Conservation (phyloP, 2,888 invertebrate species). For the Sesamia inferens region DNA sequence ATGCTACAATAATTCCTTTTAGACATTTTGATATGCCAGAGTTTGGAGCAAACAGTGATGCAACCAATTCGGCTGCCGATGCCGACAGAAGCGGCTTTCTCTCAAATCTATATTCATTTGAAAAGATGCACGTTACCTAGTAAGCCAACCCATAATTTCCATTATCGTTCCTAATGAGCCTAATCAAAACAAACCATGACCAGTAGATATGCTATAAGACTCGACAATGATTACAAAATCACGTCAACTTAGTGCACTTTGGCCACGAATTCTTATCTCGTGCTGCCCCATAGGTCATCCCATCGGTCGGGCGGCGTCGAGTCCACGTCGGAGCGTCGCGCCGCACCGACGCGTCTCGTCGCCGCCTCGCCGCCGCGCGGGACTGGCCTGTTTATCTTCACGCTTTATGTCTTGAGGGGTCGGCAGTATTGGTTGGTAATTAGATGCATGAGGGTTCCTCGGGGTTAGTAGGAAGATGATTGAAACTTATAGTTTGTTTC, state of each 20-base stretch:
- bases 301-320: slow-evolving; percentile 43
- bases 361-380: slow-evolving; percentile 52
- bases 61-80: not conserved
- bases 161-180: not conserved
- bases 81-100: not conserved
- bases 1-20: no score
- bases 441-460: slow-evolving; percentile 35
- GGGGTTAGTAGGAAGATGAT: slow-evolving; percentile 1
- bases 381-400: slow-evolving; percentile 50
- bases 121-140: not conserved
- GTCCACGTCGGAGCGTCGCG: slow-evolving; percentile 56
- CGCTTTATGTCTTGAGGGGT: slow-evolving; percentile 46
- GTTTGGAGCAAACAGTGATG: no score
- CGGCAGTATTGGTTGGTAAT: slow-evolving; percentile 27
- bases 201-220: not conserved
- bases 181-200: no score
- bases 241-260: slow-evolving; percentile 34
- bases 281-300: slow-evolving; percentile 57
- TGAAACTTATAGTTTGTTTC: not conserved
- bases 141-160: not conserved
- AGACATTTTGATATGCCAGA: no score
- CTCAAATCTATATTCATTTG: not conserved
- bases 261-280: slow-evolving; percentile 47
- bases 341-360: slow-evolving; percentile 53
- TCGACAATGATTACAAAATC: slow-evolving; percentile 34